Evolutionary conservation across 2,888 invertebrate species (phyloP).

Genomic region (Papilio protenor): DNA sequence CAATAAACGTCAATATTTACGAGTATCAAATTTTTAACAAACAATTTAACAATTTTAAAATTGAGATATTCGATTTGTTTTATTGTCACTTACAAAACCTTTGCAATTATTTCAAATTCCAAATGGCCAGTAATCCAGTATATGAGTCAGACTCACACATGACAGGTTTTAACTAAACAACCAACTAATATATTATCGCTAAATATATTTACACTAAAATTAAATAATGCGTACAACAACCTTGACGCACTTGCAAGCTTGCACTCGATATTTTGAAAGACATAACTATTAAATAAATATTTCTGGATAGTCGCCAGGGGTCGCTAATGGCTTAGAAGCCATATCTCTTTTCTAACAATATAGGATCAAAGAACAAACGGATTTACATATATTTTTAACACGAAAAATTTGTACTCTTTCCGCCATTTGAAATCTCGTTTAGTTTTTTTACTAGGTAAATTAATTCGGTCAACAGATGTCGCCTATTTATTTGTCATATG

Average conservation of each 20-base stretch:
- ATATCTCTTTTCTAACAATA: slow-evolving; percentile 39
- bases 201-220: slow-evolving; percentile 54
- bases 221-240: slow-evolving; percentile 58
- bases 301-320: slow-evolving; percentile 69
- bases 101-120: too few relatives aligned
- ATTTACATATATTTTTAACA: slow-evolving; percentile 11
- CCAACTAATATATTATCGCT: slow-evolving; percentile 22
- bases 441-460: neutral
- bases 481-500: too few relatives aligned
- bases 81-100: too few relatives aligned
- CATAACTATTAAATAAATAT: slow-evolving; percentile 72
- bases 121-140: neutral
- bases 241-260: slow-evolving; percentile 66
- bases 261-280: slow-evolving; percentile 71
- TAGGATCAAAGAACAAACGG: slow-evolving; percentile 39
- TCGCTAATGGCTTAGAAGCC: slow-evolving; percentile 49
- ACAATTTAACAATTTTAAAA: too few relatives aligned
- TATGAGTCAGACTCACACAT: neutral
- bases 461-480: neutral
- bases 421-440: neutral
- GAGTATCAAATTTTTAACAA: too few relatives aligned
- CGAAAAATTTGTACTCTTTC: neutral
- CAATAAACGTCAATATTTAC: too few relatives aligned
- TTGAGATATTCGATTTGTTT: too few relatives aligned
- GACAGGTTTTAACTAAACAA: neutral